These are phyloP conservation scores for Aspidiotus rigidus DNA, from an alignment of 2,888 invertebrate species.

Conservation along the genomic window DNA sequence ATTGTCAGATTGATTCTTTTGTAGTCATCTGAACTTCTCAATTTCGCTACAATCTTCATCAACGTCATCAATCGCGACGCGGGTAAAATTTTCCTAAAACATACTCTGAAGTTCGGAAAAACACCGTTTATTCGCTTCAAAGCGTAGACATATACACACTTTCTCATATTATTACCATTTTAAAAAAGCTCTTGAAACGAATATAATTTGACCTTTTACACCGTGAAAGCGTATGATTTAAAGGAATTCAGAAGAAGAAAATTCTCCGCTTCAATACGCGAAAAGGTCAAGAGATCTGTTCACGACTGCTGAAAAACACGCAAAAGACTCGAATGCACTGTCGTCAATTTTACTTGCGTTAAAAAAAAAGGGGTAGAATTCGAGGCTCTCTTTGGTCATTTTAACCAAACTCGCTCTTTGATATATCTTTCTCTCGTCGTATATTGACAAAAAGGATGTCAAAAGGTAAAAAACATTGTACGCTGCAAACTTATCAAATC, in stretches of 20 bases:
- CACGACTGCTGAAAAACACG: not conserved
- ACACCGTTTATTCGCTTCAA: not conserved
- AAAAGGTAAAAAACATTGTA: slow-evolving; percentile 21
- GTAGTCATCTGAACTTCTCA: too few relatives aligned
- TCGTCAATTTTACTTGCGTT: not conserved
- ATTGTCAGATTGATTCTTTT: too few relatives aligned
- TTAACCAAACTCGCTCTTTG: not conserved
- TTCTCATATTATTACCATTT: not conserved
- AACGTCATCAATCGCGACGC: not conserved
- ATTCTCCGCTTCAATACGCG: not conserved
- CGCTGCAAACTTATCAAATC: slow-evolving; percentile 23
- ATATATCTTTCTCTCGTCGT: not conserved
- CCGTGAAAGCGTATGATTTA: not conserved
- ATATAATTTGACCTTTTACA: not conserved
- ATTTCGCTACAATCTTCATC: not conserved
- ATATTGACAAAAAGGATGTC: slow-evolving; percentile 22
- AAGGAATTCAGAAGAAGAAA: not conserved
- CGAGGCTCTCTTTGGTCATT: not conserved
- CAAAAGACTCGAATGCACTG: not conserved
- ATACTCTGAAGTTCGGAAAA: not conserved
- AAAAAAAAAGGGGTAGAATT: not conserved
- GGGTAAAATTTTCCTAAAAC: not conserved
- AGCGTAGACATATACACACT: not conserved
- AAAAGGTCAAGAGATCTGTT: slow-evolving; percentile 4
- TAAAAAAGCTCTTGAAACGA: not conserved